Evolutionary conservation across 1,140 invertebrate genomes (phyloP).

Genomic region (Drosophila sucinea): DNA sequence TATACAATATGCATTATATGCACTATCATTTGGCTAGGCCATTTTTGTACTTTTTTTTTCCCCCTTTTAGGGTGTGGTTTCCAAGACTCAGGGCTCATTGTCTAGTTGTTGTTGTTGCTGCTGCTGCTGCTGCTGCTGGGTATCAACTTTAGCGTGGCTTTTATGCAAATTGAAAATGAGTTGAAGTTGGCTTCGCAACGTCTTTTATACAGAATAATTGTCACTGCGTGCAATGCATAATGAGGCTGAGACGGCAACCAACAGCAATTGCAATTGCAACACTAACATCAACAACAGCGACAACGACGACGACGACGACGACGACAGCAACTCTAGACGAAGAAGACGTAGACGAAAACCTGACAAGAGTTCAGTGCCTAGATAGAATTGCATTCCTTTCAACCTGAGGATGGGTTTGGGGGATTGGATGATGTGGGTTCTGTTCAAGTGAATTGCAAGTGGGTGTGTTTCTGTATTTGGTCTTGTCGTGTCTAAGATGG

Average conservation of each 20-base stretch:
- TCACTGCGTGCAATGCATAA: slow-evolving; percentile 74
- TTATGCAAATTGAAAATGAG: slow-evolving; percentile 77
- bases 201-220: slow-evolving; percentile 78
- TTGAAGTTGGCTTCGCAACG: slow-evolving; percentile 59
- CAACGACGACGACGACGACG: slow-evolving; percentile 24
- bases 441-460: slow-evolving; percentile 23
- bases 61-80: slow-evolving; percentile 27
- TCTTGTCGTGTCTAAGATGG: slow-evolving; percentile 20
- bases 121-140: slow-evolving; percentile 33
- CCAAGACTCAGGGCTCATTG: slow-evolving; percentile 32
- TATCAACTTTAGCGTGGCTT: slow-evolving; percentile 48
- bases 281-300: background rate
- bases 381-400: slow-evolving; percentile 45
- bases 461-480: slow-evolving; percentile 27
- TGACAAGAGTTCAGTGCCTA: slow-evolving; percentile 58
- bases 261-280: slow-evolving; percentile 33
- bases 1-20: background rate
- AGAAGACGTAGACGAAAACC: slow-evolving; percentile 20
- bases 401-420: background rate
- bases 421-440: slow-evolving; percentile 2
- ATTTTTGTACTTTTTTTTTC: background rate
- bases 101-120: slow-evolving; percentile 33
- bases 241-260: slow-evolving; percentile 36
- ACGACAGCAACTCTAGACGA: slow-evolving; percentile 10
- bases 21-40: background rate